Evolutionary conservation across 2,113 vertebrate species (phyloP), one percentile per base, ranked within the genome.

Genomic region (Rafetus swinhoei): DNA sequence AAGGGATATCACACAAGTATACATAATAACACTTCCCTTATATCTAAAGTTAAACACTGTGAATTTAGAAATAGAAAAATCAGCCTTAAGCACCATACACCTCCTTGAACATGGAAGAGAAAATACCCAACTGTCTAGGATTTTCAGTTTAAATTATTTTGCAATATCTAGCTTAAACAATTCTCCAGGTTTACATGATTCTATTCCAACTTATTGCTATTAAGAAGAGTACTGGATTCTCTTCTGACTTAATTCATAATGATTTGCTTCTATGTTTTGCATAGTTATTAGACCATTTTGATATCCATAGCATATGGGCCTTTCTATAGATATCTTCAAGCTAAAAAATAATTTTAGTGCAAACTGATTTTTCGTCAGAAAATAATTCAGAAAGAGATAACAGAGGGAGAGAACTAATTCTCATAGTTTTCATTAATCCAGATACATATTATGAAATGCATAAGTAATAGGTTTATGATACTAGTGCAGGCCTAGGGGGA

Each of bases 301-400:
- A 39, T 79, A 52, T 86, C 85, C 21, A 90, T 88, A 90, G 45
- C 83, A 5, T 13, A 95, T 83, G 50, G 45, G 45, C 93, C 92
- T 76, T 95, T 93, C 57, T 92, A 89, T 60, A 25, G 4, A 85
- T 86, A 91, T 55, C 60, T 84, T 90, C 2, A 72, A 85, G 52
- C 57, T 94, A 82, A 84, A 93, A 84, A 92, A 92, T 92, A 90
- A 83, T 54, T 89, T 77, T 5, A n/a, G 39, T 95, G 60, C 16
- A 80, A 65, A 57, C 55, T 32, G 29, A 45, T 57, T 83, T 7
- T 77, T 89, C 95, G 90, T 93, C 90, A 96, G 57, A 86, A 87
- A 95, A 94, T 86, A 91, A 89, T 91, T 91, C n/a, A 94, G 87
- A 96, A 90, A 54, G n/a, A 90, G 82, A 84, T 93, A 91, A 86